These are phyloP conservation scores for Neogobius melanostomus DNA, from an alignment of 2,113 vertebrate species.

Conservation along the genomic window DNA sequence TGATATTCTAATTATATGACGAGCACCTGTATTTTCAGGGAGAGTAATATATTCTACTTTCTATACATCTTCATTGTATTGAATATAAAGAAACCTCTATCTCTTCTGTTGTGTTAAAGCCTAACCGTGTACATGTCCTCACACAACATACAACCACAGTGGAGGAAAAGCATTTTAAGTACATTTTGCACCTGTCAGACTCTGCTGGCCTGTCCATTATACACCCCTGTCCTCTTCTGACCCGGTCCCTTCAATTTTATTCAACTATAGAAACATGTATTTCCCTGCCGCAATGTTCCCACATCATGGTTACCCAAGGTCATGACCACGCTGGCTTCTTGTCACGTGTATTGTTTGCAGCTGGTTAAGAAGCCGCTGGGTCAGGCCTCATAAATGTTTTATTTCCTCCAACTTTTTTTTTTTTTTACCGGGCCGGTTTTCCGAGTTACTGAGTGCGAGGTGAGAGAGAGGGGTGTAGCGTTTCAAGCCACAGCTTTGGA, in stretches of 20 bases:
- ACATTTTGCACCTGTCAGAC: slow-evolving; percentile 48
- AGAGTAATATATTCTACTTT: no score
- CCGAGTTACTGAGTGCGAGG: slow-evolving; percentile 27
- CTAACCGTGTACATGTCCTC: neutral
- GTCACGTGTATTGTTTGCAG: slow-evolving; percentile 32
- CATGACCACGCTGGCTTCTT: slow-evolving; percentile 21
- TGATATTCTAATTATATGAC: neutral
- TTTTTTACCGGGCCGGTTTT: slow-evolving; percentile 25
- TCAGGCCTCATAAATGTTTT: slow-evolving; percentile 40
- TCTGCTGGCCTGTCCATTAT: slow-evolving; percentile 35
- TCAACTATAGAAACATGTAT: neutral
- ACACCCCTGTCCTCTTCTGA: neutral
- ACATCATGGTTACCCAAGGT: slow-evolving; percentile 43
- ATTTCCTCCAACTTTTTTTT: slow-evolving; percentile 6
- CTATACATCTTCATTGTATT: neutral
- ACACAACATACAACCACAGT: neutral
- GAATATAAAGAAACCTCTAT: neutral
- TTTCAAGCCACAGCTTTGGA: slow-evolving; percentile 61
- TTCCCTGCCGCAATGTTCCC: slow-evolving; percentile 6
- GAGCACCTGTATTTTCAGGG: no score
- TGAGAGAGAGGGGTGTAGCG: slow-evolving; percentile 52
- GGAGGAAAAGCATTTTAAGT: neutral
- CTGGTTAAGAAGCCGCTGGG: slow-evolving; percentile 38
- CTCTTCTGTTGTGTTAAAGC: neutral
- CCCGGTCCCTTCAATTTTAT: neutral